Conservation (phyloP, 2,113 vertebrate species). For the Centropus bengalensis region DNA sequence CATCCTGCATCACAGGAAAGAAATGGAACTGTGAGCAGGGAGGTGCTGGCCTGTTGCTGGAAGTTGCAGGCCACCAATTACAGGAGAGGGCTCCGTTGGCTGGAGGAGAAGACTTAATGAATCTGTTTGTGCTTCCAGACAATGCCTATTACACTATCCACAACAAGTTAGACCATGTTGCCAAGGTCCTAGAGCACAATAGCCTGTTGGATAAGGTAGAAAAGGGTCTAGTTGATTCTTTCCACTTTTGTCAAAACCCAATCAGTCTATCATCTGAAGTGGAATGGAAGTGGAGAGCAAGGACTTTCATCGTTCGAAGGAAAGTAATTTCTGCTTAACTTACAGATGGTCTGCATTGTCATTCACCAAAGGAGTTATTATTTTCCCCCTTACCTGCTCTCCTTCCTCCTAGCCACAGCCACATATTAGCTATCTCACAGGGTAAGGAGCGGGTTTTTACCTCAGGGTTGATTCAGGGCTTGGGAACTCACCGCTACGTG, state of each 20-base stretch:
- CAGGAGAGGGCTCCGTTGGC: not conserved
- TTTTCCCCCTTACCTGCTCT: not conserved
- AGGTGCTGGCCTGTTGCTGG: not conserved
- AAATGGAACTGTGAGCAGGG: not conserved
- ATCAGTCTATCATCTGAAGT: not conserved
- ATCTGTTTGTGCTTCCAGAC: not conserved
- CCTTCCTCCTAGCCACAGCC: constrained; percentile 16
- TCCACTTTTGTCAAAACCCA: not conserved
- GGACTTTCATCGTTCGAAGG: constrained; percentile 24
- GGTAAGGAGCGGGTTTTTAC: not conserved
- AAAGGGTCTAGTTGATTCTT: not conserved
- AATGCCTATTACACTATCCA: not conserved
- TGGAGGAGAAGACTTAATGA: not conserved
- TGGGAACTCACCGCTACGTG: not conserved
- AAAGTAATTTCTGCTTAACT: constrained; percentile 68
- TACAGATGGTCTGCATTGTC: constrained; percentile 70
- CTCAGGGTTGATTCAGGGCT: not conserved
- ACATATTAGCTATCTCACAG: not conserved
- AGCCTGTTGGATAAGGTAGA: not conserved
- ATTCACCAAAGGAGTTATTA: constrained; percentile 19
- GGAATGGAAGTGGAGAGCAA: not conserved
- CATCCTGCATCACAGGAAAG: not conserved
- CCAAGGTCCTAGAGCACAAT: not conserved
- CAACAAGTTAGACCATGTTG: not conserved
- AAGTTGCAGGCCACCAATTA: not conserved